Conservation (phyloP, 2,113 vertebrate genomes). For the Etia nguti region DNA sequence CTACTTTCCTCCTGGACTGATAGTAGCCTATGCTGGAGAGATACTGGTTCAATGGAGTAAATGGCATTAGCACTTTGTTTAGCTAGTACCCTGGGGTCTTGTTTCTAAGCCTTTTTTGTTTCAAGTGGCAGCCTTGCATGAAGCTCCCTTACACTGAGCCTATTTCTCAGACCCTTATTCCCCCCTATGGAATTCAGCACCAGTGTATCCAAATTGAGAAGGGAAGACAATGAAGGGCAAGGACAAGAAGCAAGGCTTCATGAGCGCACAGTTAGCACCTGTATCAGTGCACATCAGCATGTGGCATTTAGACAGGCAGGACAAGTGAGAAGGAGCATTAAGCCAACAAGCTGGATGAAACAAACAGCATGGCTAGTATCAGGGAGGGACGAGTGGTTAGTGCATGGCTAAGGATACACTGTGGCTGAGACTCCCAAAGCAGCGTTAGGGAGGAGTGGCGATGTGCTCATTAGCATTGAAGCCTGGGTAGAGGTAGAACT, state of each 20-base stretch:
- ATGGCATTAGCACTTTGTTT: constrained; percentile 56
- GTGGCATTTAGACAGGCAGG: not conserved
- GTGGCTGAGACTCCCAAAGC: constrained; percentile 26
- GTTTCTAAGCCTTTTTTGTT: constrained; percentile 59
- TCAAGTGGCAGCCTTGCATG: constrained; percentile 57
- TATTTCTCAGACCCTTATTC: constrained; percentile 39
- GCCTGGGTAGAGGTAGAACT: constrained; percentile 7
- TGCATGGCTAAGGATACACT: not conserved
- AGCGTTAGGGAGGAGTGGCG: constrained; percentile 14
- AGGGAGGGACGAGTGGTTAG: constrained; percentile 4
- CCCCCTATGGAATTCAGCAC: constrained; percentile 33
- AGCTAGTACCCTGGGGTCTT: constrained; percentile 45
- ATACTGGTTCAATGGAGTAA: constrained; percentile 57
- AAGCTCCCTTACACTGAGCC: constrained; percentile 33
- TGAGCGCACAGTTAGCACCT: not conserved
- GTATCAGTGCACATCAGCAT: constrained; percentile 7
- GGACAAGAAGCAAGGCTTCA: not conserved
- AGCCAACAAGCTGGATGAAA: constrained; percentile 10
- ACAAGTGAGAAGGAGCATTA: not conserved
- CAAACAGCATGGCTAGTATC: not conserved
- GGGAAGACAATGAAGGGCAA: not conserved
- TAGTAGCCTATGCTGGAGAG: constrained; percentile 25
- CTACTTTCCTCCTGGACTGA: constrained; percentile 49
- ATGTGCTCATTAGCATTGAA: constrained; percentile 39
- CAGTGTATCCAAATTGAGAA: constrained; percentile 19